phyloP scores from a whole-genome alignment of 2,888 invertebrate species.

The Callimorpha dominula region DNA sequence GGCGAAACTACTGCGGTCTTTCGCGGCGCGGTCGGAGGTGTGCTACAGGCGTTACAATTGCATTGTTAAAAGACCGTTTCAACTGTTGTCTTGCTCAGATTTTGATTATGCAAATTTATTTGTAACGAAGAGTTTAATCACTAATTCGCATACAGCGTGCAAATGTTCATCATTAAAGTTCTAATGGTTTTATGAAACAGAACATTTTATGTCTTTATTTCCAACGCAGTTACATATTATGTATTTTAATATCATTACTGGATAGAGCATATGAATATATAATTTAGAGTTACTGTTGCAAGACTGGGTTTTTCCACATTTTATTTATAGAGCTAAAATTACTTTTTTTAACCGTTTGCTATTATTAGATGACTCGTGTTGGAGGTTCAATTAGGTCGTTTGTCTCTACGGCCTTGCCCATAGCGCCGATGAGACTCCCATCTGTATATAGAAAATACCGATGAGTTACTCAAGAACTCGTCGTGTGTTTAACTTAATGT shows the following conservation, averaged over 20 bases:
- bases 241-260: conserved; percentile 19
- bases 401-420: background rate
- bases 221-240: conserved; percentile 3
- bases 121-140: conserved; percentile 14
- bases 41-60: background rate
- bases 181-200: conserved; percentile 32
- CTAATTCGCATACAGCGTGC: conserved; percentile 27
- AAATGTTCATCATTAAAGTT: conserved; percentile 32
- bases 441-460: too few species aligned
- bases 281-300: conserved; percentile 58
- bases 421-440: too few species aligned
- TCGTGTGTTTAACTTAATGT: too few species aligned
- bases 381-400: background rate
- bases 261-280: conserved; percentile 32
- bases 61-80: background rate
- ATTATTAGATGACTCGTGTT: conserved; percentile 11
- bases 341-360: background rate
- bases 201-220: conserved; percentile 46
- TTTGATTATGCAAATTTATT: conserved; percentile 5
- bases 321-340: conserved; percentile 1
- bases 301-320: conserved; percentile 58
- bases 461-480: background rate
- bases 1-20: too few species aligned
- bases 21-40: too few species aligned
- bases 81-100: background rate